Evolutionary conservation across 1,140 invertebrate genomes (phyloP), one percentile per base, ranked within the genome.

Genomic region (Drosophila teissieri): DNA sequence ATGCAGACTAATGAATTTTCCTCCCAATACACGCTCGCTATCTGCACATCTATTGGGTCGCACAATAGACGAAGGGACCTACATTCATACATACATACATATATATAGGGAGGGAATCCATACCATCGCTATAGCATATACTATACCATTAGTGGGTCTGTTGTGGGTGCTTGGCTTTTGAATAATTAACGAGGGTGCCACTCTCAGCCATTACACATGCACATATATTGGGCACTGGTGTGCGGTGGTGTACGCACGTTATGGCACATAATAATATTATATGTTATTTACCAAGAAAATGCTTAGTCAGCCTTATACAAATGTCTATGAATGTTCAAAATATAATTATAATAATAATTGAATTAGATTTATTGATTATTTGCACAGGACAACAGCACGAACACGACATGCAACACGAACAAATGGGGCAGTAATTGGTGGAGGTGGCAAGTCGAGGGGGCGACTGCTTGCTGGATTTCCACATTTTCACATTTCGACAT

Each of bases 291-390:
- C 85, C 72, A 89, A 90, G 84, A 89, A 89, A 89, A 78, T 89
- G 84, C 84, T 89, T 89, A 89, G 84, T 90, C 85, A 90, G 85
- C 77, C 84, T 89, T 89, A 89, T 89, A 89, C 84, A 89, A 89
- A 89, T 89, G 85, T 88, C 84, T 88, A 84, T 89, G 83, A 89
- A 88, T 88, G 84, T 88, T 88, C 84, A 88, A 88, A 89, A 90
- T 90, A 89, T 89, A 89, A 88, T 90, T 88, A 88, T 88, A 88
- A 88, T 88, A 88, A 88, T 88, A 88, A 89, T 89, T 89, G 84
- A 89, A 89, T 89, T 89, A 89, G 84, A 89, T 89, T 89, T 89
- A 89, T 89, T 89, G 85, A 89, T 89, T 89, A 90, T 90, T 89
- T 89, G 85, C 89, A 78, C 46, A 84, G 69, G 72, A 76, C 81